phyloP scores from a whole-genome alignment of 1,140 invertebrate genomes.

The Aphelinus atriplicis region DNA sequence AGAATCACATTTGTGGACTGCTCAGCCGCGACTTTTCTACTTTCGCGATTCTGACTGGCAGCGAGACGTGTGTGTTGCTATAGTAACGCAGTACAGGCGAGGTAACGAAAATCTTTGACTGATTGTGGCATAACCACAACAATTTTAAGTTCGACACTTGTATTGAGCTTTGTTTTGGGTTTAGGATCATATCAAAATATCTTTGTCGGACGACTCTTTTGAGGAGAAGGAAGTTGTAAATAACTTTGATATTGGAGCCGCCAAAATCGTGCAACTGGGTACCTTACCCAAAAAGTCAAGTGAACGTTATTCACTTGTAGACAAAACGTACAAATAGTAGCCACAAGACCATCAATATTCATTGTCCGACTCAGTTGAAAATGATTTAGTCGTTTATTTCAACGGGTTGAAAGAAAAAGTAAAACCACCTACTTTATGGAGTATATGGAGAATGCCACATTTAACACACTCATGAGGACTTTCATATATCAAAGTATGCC shows the following conservation, averaged over 20 bases:
- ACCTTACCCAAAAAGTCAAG: conserved; percentile 31
- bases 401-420: conserved; percentile 22
- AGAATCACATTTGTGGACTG: too few species aligned
- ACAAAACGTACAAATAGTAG: conserved; percentile 31
- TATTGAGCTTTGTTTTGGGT: too few species aligned
- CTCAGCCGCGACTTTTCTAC: too few species aligned
- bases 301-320: conserved; percentile 25
- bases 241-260: conserved; percentile 17
- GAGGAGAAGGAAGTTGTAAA: not conserved
- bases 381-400: conserved; percentile 33
- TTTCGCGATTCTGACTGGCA: too few species aligned
- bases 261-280: conserved; percentile 6
- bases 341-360: conserved; percentile 16
- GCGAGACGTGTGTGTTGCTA: too few species aligned
- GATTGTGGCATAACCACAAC: too few species aligned
- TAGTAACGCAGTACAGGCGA: too few species aligned
- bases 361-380: conserved; percentile 20
- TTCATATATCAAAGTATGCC: not conserved
- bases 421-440: conserved; percentile 33
- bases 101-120: too few species aligned
- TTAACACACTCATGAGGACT: conserved; percentile 9
- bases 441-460: conserved; percentile 32
- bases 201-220: not conserved
- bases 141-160: too few species aligned
- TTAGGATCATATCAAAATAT: too few species aligned